Evolutionary conservation across 2,113 vertebrate genomes (phyloP).

Genomic region (Platichthys flesus): DNA sequence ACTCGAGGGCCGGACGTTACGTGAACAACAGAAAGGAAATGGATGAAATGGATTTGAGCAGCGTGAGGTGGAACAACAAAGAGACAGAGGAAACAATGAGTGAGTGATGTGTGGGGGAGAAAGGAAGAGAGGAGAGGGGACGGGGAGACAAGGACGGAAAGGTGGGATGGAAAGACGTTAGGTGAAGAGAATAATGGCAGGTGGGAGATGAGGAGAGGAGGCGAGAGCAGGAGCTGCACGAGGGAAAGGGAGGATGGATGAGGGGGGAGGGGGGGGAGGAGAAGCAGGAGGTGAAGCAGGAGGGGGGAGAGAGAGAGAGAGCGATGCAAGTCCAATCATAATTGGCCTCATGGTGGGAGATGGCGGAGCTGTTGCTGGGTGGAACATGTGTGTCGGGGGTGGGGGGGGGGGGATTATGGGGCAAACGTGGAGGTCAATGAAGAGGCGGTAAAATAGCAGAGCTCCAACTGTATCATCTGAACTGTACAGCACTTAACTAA

Average conservation of each 20-base stretch:
- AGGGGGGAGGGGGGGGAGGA: conserved; percentile 4
- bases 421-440: conserved; percentile 53
- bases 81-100: too few species aligned
- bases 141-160: too few species aligned
- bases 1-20: too few species aligned
- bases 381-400: conserved; percentile 46
- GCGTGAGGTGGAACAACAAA: too few species aligned
- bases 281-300: background rate
- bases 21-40: too few species aligned
- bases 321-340: conserved; percentile 31
- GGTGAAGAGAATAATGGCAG: conserved; percentile 31
- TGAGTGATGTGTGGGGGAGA: too few species aligned
- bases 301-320: conserved; percentile 4
- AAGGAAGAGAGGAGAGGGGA: too few species aligned
- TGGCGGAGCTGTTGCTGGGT: conserved; percentile 71
- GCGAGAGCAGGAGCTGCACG: background rate
- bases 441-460: conserved; percentile 37
- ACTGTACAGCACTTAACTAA: conserved; percentile 24
- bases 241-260: conserved; percentile 6
- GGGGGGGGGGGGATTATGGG: conserved; percentile 6
- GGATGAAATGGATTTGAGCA: too few species aligned
- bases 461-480: conserved; percentile 8
- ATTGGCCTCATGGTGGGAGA: conserved; percentile 60
- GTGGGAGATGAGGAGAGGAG: conserved; percentile 27
- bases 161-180: background rate